A percentile compares a stretch with the other conserved stretches of the same genome.
phyloP scores from a whole-genome alignment of 2,797 vertebrate genomes.

The Bradypodion ventrale region DNA sequence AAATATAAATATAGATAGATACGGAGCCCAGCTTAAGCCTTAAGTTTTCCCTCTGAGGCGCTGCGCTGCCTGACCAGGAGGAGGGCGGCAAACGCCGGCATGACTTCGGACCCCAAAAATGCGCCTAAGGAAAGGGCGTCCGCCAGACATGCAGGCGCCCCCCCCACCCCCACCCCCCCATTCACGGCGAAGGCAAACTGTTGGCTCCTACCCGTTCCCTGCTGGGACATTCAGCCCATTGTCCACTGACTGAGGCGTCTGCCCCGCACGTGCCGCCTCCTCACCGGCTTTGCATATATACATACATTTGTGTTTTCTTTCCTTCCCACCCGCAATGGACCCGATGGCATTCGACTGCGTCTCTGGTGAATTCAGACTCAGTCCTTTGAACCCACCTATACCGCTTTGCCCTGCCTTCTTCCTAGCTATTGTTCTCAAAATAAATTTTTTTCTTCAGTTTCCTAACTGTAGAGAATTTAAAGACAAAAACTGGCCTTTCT shows the following conservation, averaged over 20 bases:
- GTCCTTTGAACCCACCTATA: not conserved
- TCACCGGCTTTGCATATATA: not conserved
- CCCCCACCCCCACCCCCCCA: too few species aligned
- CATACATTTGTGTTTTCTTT: not conserved
- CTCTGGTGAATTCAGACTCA: not conserved
- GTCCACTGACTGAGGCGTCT: not conserved
- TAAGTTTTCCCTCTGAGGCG: too few species aligned
- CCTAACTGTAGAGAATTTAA: too few species aligned
- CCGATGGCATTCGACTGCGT: not conserved
- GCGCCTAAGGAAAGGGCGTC: too few species aligned
- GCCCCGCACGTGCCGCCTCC: not conserved
- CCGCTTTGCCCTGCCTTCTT: not conserved
- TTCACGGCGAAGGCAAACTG: slow-evolving; percentile 26
- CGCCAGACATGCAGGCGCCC: not conserved
- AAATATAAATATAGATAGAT: too few species aligned
- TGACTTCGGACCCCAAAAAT: slow-evolving; percentile 8
- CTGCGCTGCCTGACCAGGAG: too few species aligned
- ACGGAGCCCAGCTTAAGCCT: too few species aligned
- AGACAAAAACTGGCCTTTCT: too few species aligned
- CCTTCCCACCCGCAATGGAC: not conserved
- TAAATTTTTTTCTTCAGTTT: not conserved
- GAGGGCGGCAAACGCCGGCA: too few species aligned
- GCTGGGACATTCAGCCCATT: slow-evolving; percentile 8
- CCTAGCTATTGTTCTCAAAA: not conserved
- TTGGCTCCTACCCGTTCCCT: not conserved